A percentile compares a stretch with the other conserved stretches of the same genome.
phyloP scores from a whole-genome alignment of 2,888 invertebrate species.

The Dione vanillae region DNA sequence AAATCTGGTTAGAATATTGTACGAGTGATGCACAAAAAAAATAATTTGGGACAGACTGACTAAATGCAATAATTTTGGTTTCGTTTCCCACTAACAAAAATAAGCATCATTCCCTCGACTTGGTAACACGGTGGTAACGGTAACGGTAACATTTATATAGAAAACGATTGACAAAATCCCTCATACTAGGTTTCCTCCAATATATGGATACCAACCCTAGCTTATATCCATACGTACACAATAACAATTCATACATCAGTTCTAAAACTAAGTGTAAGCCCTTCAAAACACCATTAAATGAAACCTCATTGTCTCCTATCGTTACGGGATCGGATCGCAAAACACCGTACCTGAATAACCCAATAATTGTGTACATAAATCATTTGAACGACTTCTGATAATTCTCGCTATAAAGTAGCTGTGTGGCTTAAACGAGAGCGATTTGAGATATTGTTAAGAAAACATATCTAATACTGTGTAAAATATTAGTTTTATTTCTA shows the following conservation, averaged over 20 bases:
- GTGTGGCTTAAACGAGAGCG: conserved; percentile 53
- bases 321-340: conserved; percentile 75
- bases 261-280: conserved; percentile 28
- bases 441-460: background rate
- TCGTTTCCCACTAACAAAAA: background rate
- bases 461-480: no score
- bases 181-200: no score
- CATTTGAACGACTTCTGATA: conserved; percentile 84
- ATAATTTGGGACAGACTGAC: no score
- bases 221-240: background rate
- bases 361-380: conserved; percentile 85
- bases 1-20: no score
- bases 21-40: no score
- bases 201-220: background rate
- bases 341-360: conserved; percentile 82
- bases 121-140: background rate
- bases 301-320: conserved; percentile 79
- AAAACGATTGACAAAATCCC: no score
- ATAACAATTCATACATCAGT: conserved; percentile 15
- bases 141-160: background rate
- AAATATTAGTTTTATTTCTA: no score
- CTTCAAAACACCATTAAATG: conserved; percentile 63
- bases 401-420: conserved; percentile 75
- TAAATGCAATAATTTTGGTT: background rate
- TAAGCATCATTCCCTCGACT: no score